phyloP scores from a whole-genome alignment of 1,140 invertebrate species.

The Drosophila pseudoobscura region DNA sequence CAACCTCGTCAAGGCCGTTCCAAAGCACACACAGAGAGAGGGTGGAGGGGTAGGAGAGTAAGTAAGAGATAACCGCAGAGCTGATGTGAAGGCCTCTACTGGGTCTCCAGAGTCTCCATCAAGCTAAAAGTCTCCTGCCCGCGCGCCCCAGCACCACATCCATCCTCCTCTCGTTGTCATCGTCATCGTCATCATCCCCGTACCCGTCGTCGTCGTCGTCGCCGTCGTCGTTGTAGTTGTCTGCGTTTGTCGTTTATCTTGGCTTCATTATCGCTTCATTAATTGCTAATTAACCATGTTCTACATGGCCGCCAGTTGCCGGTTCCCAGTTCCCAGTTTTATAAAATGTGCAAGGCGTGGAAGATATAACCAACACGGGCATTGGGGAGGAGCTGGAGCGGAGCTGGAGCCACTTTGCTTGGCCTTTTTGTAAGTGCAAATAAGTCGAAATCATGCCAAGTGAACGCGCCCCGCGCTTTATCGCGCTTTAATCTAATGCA shows the following conservation, averaged over 20 bases:
- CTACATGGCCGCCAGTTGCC: constrained; percentile 62
- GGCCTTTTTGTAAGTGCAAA: constrained; percentile 81
- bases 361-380: constrained; percentile 58
- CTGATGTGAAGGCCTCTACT: constrained; percentile 20
- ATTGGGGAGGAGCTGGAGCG: not conserved
- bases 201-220: constrained; percentile 18
- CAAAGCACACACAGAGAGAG: not conserved
- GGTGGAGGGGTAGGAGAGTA: not conserved
- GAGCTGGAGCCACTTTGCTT: constrained; percentile 32
- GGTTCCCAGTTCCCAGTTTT: constrained; percentile 38
- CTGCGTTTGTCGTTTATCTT: constrained; percentile 69
- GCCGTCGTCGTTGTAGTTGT: constrained; percentile 19
- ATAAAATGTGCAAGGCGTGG: constrained; percentile 76
- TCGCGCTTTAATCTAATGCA: constrained; percentile 79
- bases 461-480: constrained; percentile 70
- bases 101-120: constrained; percentile 4
- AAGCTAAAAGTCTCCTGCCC: constrained; percentile 6
- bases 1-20: constrained; percentile 51
- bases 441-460: constrained; percentile 80
- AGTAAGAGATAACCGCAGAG: constrained; percentile 5
- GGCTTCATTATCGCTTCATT: constrained; percentile 81
- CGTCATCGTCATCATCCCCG: constrained; percentile 23
- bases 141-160: constrained; percentile 3
- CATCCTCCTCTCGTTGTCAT: constrained; percentile 36
- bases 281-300: constrained; percentile 82